Base-by-base conservation (phyloP, 1,140 invertebrate genomes). In the Ectropis grisescens region DNA sequence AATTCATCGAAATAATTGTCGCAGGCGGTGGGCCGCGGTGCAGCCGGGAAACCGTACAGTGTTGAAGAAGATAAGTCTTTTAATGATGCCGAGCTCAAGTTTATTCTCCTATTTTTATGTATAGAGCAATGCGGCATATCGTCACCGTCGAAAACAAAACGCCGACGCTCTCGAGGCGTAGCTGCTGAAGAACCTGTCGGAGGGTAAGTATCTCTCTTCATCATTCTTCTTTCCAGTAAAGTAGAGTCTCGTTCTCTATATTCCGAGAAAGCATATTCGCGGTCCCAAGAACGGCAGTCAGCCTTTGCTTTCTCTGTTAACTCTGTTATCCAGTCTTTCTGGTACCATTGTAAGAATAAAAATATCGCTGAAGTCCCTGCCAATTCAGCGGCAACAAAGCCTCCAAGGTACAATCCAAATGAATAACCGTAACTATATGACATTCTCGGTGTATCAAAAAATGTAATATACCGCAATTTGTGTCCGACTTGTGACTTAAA, bases 401-500 rank as follows among this genome's bases (percentile, higher is more conserved):
- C 93, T 47, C 90, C 87, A 15, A 95, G 89, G 58, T 94, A 93
- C 7, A 95, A 83, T 12, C 94, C 85, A 76, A 96, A 96, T 30
- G 90, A 92, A 75, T 91, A 94, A 29, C 94, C 94, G 61, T 95
- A 96, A 46, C 86, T 86, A 70, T 95, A 95, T 16, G 88, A 91
- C 82, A 96, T 94, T 10, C 90, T 81, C 1, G 93, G 90, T 8
- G 89, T 88, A 68, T 93, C 89, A 26, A 92, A 85, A 29, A 86
- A 82, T 1, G 93, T 93, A 50, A 89, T 86, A 11, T 93, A 89
- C 34, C 92, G 85, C 15, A 96, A 75, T 74, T 96, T 96, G 38
- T 89, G 89, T 2, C 92, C 93, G 9, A 96, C 88, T 86, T 96
- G 93, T 0, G 93, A 89, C 79, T 96, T 96, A 58, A 96, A 92